A percentile compares a stretch with the other conserved stretches of the same genome.
phyloP scores from a whole-genome alignment of 2,888 invertebrate genomes.

The Diadromus collaris region DNA sequence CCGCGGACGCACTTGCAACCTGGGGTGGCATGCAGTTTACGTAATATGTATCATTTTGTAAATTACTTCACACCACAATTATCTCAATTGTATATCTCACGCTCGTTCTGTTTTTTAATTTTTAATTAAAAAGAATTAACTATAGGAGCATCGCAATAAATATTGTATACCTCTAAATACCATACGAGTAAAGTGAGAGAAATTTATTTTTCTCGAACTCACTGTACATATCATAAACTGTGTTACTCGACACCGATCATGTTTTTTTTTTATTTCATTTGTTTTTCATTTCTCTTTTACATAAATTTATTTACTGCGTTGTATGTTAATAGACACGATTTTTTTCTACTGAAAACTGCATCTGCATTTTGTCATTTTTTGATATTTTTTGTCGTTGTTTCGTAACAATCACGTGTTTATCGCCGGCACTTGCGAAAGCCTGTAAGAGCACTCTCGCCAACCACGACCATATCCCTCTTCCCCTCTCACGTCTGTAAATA shows the following conservation, averaged over 20 bases:
- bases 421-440: constrained; percentile 46
- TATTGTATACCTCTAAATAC: constrained; percentile 65
- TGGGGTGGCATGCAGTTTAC: constrained; percentile 74
- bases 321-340: constrained; percentile 76
- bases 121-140: constrained; percentile 60
- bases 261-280: constrained; percentile 38
- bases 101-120: constrained; percentile 53
- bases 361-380: constrained; percentile 75
- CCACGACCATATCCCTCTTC: constrained; percentile 15
- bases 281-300: constrained; percentile 45
- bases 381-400: constrained; percentile 61
- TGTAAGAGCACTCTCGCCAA: constrained; percentile 13
- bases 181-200: constrained; percentile 24
- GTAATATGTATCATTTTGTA: constrained; percentile 74
- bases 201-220: constrained; percentile 27
- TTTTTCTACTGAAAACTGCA: constrained; percentile 71
- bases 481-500: constrained; percentile 44
- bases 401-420: constrained; percentile 29
- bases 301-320: constrained; percentile 61
- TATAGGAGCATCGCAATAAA: constrained; percentile 66
- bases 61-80: constrained; percentile 72
- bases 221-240: constrained; percentile 55
- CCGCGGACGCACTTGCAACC: constrained; percentile 76
- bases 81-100: constrained; percentile 78
- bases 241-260: constrained; percentile 44